Conservation (phyloP, 2,797 vertebrate genomes). For the Pangasius larnaudii region DNA sequence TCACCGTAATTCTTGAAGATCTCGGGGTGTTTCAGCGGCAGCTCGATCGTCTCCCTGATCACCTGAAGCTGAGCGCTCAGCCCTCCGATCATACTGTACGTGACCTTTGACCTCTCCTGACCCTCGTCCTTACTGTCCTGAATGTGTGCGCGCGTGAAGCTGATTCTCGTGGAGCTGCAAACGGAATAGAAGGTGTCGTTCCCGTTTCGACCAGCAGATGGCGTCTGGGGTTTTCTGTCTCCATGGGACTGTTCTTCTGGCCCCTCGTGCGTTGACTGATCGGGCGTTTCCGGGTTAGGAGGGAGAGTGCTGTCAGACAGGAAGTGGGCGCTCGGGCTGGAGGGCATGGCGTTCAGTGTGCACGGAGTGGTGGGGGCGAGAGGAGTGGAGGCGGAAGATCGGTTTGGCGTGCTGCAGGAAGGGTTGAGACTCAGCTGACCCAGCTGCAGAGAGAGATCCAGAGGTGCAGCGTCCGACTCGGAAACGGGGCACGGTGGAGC, state of each 20-base stretch:
- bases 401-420: slow-evolving; percentile 73
- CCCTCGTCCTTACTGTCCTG: slow-evolving; percentile 54
- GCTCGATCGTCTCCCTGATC: slow-evolving; percentile 90
- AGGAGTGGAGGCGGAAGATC: slow-evolving; percentile 35
- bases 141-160: slow-evolving; percentile 62
- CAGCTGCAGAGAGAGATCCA: slow-evolving; percentile 83
- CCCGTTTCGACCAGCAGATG: slow-evolving; percentile 62
- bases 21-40: slow-evolving; percentile 89
- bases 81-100: slow-evolving; percentile 92
- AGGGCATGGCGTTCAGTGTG: background rate
- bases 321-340: slow-evolving; percentile 57
- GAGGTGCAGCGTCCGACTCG: slow-evolving; percentile 64
- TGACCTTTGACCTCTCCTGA: slow-evolving; percentile 74
- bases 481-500: slow-evolving; percentile 44
- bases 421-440: slow-evolving; percentile 76
- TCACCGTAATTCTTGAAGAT: slow-evolving; percentile 89
- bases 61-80: slow-evolving; percentile 83
- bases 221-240: slow-evolving; percentile 37
- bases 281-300: slow-evolving; percentile 35
- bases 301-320: slow-evolving; percentile 47
- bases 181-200: slow-evolving; percentile 85
- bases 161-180: slow-evolving; percentile 79
- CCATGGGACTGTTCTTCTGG: background rate
- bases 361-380: slow-evolving; percentile 30
- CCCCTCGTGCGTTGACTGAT: slow-evolving; percentile 43